Conservation (phyloP, 2,888 invertebrate genomes). For the Hirudinaria manillensis region DNA sequence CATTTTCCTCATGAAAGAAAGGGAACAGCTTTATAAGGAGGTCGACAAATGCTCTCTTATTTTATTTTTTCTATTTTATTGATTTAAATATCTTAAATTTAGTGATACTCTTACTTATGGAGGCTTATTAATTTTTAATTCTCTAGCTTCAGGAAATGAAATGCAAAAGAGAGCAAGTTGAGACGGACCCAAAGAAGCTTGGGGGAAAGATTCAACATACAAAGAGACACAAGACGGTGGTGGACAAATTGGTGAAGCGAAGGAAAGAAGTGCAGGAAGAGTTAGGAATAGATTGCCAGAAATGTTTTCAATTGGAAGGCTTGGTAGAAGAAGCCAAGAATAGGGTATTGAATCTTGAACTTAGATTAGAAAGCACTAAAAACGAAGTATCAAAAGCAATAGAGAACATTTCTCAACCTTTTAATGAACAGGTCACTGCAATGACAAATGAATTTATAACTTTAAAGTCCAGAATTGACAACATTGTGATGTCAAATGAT, state of each 20-base stretch:
- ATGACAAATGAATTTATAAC: not conserved
- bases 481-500: not conserved
- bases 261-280: not conserved
- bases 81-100: no score
- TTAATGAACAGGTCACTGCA: not conserved
- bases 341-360: not conserved
- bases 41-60: not conserved
- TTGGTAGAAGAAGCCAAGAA: not conserved
- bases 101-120: no score
- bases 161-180: not conserved
- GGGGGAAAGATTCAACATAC: not conserved
- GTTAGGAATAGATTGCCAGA: not conserved
- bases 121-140: not conserved
- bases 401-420: not conserved
- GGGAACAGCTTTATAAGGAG: not conserved
- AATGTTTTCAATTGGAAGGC: not conserved
- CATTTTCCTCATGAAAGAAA: not conserved
- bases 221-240: not conserved
- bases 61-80: not conserved
- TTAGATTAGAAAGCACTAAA: not conserved
- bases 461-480: not conserved
- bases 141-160: not conserved
- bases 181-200: not conserved
- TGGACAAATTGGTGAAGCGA: not conserved
- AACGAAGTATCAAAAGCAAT: not conserved